These are phyloP conservation scores for Thamnophis sirtalis DNA, from an alignment of 2,113 vertebrate genomes.

Conservation along the genomic window DNA sequence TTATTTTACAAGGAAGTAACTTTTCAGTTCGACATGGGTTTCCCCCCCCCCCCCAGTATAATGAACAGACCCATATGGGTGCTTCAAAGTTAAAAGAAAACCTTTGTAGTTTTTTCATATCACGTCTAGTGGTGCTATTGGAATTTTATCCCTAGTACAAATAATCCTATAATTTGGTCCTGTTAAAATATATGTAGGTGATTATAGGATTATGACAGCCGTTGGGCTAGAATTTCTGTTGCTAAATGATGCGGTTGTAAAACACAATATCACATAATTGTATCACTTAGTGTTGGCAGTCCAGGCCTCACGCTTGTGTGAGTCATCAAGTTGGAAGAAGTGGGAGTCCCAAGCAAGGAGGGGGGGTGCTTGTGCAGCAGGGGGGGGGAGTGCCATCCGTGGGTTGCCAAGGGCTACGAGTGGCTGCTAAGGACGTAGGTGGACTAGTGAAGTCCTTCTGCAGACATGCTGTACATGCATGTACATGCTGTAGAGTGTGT, in stretches of 20 bases:
- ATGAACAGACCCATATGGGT: not conserved
- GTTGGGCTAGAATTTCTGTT: not conserved
- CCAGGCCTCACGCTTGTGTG: not conserved
- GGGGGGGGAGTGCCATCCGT: not conserved
- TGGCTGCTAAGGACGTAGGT: not conserved
- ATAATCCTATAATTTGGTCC: not conserved
- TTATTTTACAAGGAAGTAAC: not conserved
- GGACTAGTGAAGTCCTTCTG: not conserved
- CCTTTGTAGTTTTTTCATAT: not conserved
- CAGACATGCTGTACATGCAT: too few species aligned
- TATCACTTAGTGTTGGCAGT: not conserved
- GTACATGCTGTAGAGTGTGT: not conserved
- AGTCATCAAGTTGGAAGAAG: not conserved
- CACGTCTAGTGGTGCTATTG: not conserved
- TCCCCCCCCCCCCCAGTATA: not conserved
- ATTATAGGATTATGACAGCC: not conserved
- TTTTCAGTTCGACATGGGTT: not conserved
- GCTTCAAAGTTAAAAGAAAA: not conserved
- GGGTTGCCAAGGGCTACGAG: not conserved
- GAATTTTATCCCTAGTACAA: not conserved
- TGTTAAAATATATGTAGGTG: not conserved
- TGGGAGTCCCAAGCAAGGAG: not conserved
- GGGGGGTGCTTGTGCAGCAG: not conserved
- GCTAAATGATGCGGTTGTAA: not conserved
- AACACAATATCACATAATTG: not conserved